Evolutionary conservation across 35 echinoderm and acorn worm species (phyloP).

Genomic region (Diadema setosum): DNA sequence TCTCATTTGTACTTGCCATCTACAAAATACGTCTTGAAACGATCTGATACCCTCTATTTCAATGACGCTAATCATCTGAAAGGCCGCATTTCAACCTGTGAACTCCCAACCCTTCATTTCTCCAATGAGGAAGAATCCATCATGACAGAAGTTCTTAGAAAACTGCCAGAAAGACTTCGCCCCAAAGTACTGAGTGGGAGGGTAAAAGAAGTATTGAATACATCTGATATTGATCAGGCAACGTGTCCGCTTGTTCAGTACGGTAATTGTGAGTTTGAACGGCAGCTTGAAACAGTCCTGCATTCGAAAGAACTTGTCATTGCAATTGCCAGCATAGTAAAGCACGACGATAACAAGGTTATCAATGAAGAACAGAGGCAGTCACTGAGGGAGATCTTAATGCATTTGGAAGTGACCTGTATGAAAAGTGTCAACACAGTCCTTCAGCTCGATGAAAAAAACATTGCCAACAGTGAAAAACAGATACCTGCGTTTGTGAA

Average conservation of each 20-base stretch:
- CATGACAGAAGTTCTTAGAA: neutral
- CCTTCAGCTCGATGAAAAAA: neutral
- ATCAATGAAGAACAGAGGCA: neutral
- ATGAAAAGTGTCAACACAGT: neutral
- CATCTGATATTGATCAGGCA: neutral
- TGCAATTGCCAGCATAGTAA: neutral
- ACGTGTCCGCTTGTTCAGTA: neutral
- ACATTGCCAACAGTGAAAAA: neutral
- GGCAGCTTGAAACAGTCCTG: neutral
- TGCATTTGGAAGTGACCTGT: neutral
- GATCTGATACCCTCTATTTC: neutral
- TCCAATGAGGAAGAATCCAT: neutral
- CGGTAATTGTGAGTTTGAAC: neutral
- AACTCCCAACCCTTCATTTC: neutral
- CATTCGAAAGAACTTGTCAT: neutral
- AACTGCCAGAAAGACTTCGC: neutral
- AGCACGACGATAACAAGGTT: neutral
- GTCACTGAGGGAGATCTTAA: neutral
- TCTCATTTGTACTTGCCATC: neutral
- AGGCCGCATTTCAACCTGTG: neutral
- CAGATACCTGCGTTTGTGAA: neutral
- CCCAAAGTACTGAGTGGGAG: neutral
- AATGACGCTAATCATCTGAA: neutral
- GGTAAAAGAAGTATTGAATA: neutral
- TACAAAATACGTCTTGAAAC: neutral